These are phyloP conservation scores for Anoplius nigerrimus DNA, from an alignment of 2,888 invertebrate species.

Conservation along the genomic window DNA sequence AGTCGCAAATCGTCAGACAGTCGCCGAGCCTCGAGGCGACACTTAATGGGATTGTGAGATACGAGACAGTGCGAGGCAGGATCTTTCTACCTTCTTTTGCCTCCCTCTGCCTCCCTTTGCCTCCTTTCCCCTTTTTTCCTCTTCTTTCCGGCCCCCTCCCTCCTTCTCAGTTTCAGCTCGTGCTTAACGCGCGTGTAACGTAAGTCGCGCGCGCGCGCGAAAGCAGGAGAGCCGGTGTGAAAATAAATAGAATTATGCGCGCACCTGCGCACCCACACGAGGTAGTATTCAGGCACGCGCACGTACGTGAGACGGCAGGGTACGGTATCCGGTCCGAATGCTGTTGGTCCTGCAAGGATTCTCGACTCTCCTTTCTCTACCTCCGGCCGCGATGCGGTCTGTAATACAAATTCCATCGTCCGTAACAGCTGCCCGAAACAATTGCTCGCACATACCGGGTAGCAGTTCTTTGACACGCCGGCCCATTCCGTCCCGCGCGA, in stretches of 20 bases:
- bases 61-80: constrained; percentile 53
- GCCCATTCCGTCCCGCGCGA: too few species aligned
- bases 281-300: too few species aligned
- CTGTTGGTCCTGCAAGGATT: neutral
- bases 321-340: neutral
- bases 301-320: neutral
- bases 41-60: constrained; percentile 61
- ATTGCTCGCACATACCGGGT: too few species aligned
- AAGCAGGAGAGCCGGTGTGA: neutral
- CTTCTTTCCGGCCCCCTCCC: constrained; percentile 9
- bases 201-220: constrained; percentile 26
- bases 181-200: constrained; percentile 18
- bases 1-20: neutral
- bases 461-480: too few species aligned
- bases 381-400: too few species aligned
- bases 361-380: too few species aligned
- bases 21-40: constrained; percentile 4
- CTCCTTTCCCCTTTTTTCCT: neutral
- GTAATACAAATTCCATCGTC: too few species aligned
- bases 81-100: neutral
- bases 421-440: too few species aligned
- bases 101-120: constrained; percentile 7
- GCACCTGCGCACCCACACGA: constrained; percentile 6
- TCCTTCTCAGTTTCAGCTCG: constrained; percentile 7
- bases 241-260: constrained; percentile 22